Conservation (phyloP, 2,113 vertebrate species). For the Anarhynchus alexandrinus region DNA sequence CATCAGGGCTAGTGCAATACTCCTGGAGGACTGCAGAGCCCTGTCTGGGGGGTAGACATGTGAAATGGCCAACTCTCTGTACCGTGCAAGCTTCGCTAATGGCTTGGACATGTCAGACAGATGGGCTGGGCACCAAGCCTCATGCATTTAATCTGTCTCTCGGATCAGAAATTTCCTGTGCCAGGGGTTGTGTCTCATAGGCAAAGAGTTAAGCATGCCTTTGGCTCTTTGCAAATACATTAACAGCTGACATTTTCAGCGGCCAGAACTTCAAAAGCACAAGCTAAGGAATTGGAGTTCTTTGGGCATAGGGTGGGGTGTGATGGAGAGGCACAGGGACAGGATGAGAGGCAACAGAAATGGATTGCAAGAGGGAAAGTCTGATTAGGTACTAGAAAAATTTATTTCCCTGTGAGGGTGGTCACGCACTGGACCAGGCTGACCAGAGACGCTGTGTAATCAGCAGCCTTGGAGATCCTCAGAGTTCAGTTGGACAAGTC, state of each 20-base stretch:
- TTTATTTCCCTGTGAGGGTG: not conserved
- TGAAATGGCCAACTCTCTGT: not conserved
- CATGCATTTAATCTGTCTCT: not conserved
- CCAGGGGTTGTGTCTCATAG: not conserved
- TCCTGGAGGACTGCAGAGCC: not conserved
- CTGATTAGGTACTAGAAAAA: not conserved
- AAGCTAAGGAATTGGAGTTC: not conserved
- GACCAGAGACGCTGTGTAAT: not conserved
- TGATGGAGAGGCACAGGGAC: not conserved
- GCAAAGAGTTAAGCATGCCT: not conserved
- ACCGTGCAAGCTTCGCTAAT: not conserved
- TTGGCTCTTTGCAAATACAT: not conserved
- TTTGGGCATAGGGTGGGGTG: not conserved
- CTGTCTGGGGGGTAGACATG: rapidly evolving
- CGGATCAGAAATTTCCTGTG: not conserved
- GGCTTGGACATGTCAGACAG: not conserved
- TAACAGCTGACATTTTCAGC: not conserved
- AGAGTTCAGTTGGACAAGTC: not conserved
- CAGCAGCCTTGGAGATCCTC: not conserved
- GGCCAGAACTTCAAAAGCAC: not conserved
- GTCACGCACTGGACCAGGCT: not conserved
- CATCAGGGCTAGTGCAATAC: not conserved
- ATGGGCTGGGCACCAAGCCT: not conserved
- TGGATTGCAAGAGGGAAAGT: not conserved
- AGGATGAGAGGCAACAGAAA: not conserved